Conservation (phyloP, 2,888 invertebrate genomes). For the Euspilapteryx auroguttella region DNA sequence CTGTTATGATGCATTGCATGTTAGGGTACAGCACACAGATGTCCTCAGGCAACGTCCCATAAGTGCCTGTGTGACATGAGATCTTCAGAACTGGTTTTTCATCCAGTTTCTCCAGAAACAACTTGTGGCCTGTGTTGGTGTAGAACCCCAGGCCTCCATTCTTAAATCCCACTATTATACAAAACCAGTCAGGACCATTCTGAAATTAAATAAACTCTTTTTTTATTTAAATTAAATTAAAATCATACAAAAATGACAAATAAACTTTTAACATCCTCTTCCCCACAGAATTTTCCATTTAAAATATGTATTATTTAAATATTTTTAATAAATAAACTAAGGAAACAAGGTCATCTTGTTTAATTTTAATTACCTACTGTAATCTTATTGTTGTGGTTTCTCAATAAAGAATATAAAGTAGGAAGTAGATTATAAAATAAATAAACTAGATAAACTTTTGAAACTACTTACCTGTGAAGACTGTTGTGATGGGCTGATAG, state of each 20-base stretch:
- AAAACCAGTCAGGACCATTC: constrained; percentile 90
- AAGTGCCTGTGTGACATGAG: constrained; percentile 71
- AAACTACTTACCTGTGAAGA: constrained; percentile 42
- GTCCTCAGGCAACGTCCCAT: constrained; percentile 65
- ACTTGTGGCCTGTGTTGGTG: constrained; percentile 81
- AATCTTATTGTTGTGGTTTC: too few species aligned
- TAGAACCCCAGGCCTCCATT: constrained; percentile 87
- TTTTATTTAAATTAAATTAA: too few species aligned
- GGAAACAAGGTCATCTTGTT: too few species aligned
- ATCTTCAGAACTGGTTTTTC: constrained; percentile 77
- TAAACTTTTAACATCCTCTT: too few species aligned
- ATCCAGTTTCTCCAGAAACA: constrained; percentile 84
- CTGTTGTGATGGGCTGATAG: constrained; percentile 42
- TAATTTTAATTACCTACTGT: too few species aligned
- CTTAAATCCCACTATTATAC: constrained; percentile 82
- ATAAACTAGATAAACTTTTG: too few species aligned
- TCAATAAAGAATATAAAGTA: too few species aligned
- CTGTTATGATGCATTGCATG: constrained; percentile 74
- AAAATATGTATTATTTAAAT: too few species aligned
- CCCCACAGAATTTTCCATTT: too few species aligned
- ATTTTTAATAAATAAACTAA: too few species aligned
- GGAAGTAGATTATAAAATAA: too few species aligned
- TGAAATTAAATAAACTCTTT: constrained; percentile 19
- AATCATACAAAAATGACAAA: too few species aligned
- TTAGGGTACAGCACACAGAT: constrained; percentile 73